Conservation (phyloP, 1,140 invertebrate species). For the Oedothorax gibbosus region DNA sequence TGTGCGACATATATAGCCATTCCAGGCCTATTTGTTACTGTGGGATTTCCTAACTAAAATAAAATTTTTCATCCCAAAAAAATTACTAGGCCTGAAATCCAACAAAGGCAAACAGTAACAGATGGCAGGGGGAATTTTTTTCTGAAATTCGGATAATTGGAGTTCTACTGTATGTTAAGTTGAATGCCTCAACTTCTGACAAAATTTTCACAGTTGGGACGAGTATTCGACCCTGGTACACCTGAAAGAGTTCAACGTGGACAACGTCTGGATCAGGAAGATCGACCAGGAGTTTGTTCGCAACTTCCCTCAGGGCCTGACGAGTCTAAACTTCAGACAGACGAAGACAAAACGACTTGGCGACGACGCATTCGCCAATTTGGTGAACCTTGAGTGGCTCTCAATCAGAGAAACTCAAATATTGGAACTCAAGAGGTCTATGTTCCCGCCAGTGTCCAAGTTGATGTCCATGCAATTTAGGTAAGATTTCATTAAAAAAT, state of each 20-base stretch:
- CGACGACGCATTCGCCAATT: slow-evolving; percentile 5
- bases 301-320: background rate
- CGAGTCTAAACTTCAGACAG: background rate
- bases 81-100: too few relatives aligned
- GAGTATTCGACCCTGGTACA: background rate
- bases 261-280: background rate
- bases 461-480: slow-evolving; percentile 3
- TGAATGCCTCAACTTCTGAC: too few relatives aligned
- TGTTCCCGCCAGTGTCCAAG: background rate
- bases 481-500: background rate
- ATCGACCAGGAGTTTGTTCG: slow-evolving; percentile 2
- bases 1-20: too few relatives aligned
- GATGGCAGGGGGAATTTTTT: too few relatives aligned
- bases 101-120: too few relatives aligned
- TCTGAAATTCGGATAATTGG: too few relatives aligned
- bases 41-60: too few relatives aligned
- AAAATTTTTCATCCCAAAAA: too few relatives aligned
- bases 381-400: background rate
- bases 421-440: background rate
- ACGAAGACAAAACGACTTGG: background rate
- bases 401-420: slow-evolving; percentile 2
- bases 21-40: too few relatives aligned
- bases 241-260: slow-evolving; percentile 7
- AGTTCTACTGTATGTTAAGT: too few relatives aligned
- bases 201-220: too few relatives aligned